These are phyloP conservation scores for Xiphophorus birchmanni DNA, from an alignment of 2,797 vertebrate genomes.

Conservation along the genomic window DNA sequence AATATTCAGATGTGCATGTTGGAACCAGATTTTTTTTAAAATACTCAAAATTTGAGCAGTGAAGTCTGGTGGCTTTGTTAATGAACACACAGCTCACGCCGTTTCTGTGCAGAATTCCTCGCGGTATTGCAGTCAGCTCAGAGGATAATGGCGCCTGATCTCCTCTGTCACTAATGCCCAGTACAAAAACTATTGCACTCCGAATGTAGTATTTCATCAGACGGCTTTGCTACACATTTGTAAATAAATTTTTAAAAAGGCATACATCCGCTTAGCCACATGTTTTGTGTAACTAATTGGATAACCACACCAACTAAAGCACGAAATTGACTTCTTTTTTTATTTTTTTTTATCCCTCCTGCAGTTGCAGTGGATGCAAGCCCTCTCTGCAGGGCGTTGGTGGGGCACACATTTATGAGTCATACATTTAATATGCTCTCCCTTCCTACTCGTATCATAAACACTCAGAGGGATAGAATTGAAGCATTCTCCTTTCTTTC, in stretches of 20 bases:
- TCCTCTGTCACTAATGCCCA: conserved; percentile 44
- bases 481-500: conserved; percentile 52
- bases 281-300: conserved; percentile 83
- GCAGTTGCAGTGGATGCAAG: conserved; percentile 74
- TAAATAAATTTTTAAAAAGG: conserved; percentile 19
- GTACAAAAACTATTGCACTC: conserved; percentile 70
- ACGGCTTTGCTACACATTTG: conserved; percentile 64
- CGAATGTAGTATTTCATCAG: conserved; percentile 75
- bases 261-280: conserved; percentile 72
- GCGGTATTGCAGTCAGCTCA: conserved; percentile 63
- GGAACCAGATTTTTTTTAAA: conserved; percentile 31
- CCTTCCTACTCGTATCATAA: conserved; percentile 78
- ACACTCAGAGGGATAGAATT: conserved; percentile 67
- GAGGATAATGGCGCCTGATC: conserved; percentile 60
- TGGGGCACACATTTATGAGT: conserved; percentile 81
- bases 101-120: conserved; percentile 53
- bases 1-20: conserved; percentile 32
- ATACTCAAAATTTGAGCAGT: conserved; percentile 38
- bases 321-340: conserved; percentile 77
- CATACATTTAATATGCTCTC: conserved; percentile 79
- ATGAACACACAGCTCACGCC: conserved; percentile 50
- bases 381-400: conserved; percentile 75
- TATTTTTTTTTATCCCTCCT: conserved; percentile 61
- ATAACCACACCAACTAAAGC: conserved; percentile 82
- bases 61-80: conserved; percentile 45